phyloP scores from a whole-genome alignment of 2,888 invertebrate species.

The Polydrusus tereticollis region DNA sequence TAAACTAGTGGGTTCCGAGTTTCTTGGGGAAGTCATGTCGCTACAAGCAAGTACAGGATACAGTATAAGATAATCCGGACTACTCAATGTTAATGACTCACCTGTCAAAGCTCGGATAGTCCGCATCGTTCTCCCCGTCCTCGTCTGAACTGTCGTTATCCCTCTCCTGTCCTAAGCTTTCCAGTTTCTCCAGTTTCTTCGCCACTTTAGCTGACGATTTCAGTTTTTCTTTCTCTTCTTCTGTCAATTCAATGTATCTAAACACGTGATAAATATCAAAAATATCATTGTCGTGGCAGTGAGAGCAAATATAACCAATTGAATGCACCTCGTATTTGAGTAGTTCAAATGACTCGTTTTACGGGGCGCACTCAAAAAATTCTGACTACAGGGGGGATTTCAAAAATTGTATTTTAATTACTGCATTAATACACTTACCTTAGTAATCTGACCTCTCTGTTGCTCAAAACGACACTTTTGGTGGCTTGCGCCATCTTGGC shows the following conservation, averaged over 20 bases:
- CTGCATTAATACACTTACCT: conserved; percentile 66
- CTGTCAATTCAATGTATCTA: conserved; percentile 86
- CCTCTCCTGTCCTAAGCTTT: conserved; percentile 81
- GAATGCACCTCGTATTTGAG: background rate
- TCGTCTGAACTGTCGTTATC: conserved; percentile 80
- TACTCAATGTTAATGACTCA: background rate
- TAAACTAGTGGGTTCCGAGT: conserved; percentile 83
- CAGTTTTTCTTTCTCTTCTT: conserved; percentile 92
- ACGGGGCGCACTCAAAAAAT: background rate
- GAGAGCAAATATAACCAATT: too few relatives aligned
- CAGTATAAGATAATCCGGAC: background rate
- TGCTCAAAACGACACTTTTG: conserved; percentile 90
- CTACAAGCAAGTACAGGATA: conserved; percentile 64
- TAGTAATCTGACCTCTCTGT: conserved; percentile 89
- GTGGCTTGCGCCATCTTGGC: conserved; percentile 84
- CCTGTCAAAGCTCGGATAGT: conserved; percentile 82
- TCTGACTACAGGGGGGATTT: too few relatives aligned
- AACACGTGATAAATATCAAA: too few relatives aligned
- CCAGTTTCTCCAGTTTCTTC: conserved; percentile 90
- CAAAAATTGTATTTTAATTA: too few relatives aligned
- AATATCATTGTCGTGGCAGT: too few relatives aligned
- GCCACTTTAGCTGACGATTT: conserved; percentile 94
- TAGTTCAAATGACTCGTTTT: background rate
- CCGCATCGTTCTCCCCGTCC: conserved; percentile 79
- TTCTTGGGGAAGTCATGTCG: conserved; percentile 80